These are phyloP conservation scores for Notoglanidium macrostoma DNA, from an alignment of 2,797 vertebrate species.

Conservation along the genomic window DNA sequence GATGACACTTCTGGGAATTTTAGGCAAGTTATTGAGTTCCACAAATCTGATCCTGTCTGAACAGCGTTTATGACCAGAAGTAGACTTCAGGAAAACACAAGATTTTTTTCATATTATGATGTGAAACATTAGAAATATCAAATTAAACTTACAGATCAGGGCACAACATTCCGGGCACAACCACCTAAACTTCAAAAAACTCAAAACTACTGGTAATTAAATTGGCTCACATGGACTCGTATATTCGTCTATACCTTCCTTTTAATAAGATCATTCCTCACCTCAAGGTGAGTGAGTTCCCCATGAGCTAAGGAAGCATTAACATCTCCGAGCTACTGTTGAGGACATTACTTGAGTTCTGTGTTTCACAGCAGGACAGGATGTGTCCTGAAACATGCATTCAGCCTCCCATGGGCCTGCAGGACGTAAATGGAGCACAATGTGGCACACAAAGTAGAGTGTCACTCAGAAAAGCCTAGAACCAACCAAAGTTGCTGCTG, in stretches of 20 bases:
- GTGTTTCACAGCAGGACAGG: constrained; percentile 24
- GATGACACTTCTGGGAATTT: background rate
- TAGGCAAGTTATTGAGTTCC: background rate
- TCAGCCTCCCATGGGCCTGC: background rate
- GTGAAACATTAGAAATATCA: background rate
- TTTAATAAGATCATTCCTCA: constrained; percentile 24
- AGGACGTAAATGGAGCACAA: background rate
- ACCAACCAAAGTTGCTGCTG: constrained; percentile 15
- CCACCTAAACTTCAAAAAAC: background rate
- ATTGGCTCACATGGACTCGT: background rate
- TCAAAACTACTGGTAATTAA: background rate
- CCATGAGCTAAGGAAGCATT: constrained; percentile 17
- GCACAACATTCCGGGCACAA: background rate
- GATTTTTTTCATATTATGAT: background rate
- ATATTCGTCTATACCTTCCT: background rate
- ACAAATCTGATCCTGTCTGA: background rate
- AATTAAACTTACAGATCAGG: background rate
- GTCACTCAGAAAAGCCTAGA: background rate
- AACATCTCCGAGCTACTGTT: background rate
- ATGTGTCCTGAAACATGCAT: constrained; percentile 28
- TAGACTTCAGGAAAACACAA: background rate
- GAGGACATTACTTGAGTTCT: constrained; percentile 30
- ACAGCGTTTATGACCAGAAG: background rate
- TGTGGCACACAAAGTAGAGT: background rate
- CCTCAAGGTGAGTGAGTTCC: background rate